These are phyloP conservation scores for Tarsius wallacei DNA, from an alignment of 2,797 vertebrate genomes.

Conservation along the genomic window DNA sequence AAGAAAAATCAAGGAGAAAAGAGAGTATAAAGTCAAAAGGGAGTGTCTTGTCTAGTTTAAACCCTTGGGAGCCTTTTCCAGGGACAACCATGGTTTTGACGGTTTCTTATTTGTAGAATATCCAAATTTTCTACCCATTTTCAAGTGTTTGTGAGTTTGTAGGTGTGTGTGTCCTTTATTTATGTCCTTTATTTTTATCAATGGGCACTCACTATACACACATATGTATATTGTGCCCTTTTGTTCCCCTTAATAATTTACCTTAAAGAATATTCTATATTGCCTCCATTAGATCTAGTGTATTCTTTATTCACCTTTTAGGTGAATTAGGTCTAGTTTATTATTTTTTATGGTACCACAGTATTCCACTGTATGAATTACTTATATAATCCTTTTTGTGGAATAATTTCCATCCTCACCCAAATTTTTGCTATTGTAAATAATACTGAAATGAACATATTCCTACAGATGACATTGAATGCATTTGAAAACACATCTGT, in stretches of 20 bases:
- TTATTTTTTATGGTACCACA: not conserved
- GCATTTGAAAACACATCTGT: not conserved
- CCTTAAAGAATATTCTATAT: not conserved
- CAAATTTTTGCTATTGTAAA: constrained; percentile 21
- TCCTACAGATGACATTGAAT: not conserved
- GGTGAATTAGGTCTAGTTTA: not conserved
- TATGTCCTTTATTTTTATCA: not conserved
- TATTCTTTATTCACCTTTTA: constrained; percentile 18
- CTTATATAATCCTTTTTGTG: not conserved
- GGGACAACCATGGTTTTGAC: not conserved
- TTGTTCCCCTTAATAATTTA: not conserved
- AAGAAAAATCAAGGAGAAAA: constrained; percentile 18
- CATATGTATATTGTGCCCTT: not conserved
- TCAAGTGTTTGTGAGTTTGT: not conserved
- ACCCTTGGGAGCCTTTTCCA: not conserved
- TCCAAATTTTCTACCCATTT: not conserved
- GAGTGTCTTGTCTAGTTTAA: not conserved
- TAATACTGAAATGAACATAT: not conserved
- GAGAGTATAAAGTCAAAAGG: not conserved
- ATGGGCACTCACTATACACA: not conserved
- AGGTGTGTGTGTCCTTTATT: not conserved
- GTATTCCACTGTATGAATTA: not conserved
- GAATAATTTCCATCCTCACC: not conserved
- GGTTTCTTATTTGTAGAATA: not conserved
- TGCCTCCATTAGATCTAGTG: not conserved